Evolutionary conservation across 2,797 vertebrate genomes (phyloP).

Genomic region (Nannoperca australis): DNA sequence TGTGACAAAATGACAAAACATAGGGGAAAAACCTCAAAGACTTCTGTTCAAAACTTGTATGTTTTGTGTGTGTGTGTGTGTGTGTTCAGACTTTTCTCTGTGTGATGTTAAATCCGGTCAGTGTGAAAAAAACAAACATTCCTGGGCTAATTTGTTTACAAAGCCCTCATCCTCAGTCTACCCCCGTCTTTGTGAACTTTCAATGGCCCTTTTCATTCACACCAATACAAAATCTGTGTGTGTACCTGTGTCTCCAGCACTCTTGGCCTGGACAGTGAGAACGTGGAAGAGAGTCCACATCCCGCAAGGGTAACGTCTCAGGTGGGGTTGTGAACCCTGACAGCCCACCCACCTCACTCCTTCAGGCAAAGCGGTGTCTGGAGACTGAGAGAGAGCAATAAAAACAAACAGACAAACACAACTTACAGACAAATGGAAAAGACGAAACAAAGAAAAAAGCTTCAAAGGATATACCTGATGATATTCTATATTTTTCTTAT

Average conservation of each 20-base stretch:
- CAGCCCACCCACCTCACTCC: slow-evolving; percentile 91
- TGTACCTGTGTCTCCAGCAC: slow-evolving; percentile 63
- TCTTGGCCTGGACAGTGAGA: slow-evolving; percentile 88
- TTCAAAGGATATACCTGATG: background rate
- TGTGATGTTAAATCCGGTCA: slow-evolving; percentile 33
- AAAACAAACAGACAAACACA: slow-evolving; percentile 29
- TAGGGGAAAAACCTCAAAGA: background rate
- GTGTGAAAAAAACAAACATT: slow-evolving; percentile 49
- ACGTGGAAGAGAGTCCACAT: slow-evolving; percentile 95
- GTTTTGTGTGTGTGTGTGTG: background rate
- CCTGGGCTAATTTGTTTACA: slow-evolving; percentile 66
- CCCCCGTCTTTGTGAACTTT: slow-evolving; percentile 19
- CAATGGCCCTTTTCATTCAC: slow-evolving; percentile 31
- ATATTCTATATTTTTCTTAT: background rate
- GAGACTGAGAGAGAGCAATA: slow-evolving; percentile 71
- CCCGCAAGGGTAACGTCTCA: slow-evolving; percentile 92
- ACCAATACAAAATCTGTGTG: slow-evolving; percentile 23
- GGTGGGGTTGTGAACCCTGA: slow-evolving; percentile 88
- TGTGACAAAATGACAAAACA: slow-evolving; percentile 46
- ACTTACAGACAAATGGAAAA: slow-evolving; percentile 1
- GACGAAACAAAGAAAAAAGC: background rate
- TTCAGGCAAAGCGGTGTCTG: slow-evolving; percentile 81
- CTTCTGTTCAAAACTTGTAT: slow-evolving; percentile 13
- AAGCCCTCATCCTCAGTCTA: slow-evolving; percentile 34
- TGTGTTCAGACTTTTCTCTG: slow-evolving; percentile 10